A percentile compares a stretch with the other conserved stretches of the same genome.
Conservation (phyloP, 37 sponge, comb jelly and placozoan genomes). For the Corticium candelabrum region DNA sequence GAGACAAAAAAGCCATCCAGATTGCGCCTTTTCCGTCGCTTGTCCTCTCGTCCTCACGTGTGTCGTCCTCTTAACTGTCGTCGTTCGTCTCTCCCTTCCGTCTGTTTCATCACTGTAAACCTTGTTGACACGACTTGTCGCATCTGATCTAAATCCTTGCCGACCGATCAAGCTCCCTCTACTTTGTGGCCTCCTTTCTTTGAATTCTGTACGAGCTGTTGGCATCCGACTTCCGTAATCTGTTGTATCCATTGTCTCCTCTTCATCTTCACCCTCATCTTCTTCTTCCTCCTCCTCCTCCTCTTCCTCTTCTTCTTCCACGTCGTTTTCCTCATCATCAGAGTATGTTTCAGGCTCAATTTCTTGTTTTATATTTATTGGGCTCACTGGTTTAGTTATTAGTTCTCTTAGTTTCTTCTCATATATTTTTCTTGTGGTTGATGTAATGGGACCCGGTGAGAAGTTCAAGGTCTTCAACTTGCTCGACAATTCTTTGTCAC, state of each 20-base stretch:
- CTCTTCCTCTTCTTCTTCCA: neutral
- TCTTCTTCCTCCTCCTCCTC: neutral
- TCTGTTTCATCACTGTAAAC: too few relatives aligned
- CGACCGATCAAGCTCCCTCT: too few relatives aligned
- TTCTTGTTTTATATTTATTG: too few relatives aligned
- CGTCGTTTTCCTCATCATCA: slow-evolving; percentile 7
- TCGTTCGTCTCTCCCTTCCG: neutral
- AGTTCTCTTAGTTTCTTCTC: neutral
- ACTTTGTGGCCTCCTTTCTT: too few relatives aligned
- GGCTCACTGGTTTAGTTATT: too few relatives aligned
- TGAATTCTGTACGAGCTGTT: too few relatives aligned
- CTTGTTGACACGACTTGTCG: too few relatives aligned
- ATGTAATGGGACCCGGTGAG: neutral
- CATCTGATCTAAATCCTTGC: too few relatives aligned
- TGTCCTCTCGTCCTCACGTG: too few relatives aligned
- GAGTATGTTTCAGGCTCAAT: neutral
- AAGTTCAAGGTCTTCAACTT: neutral
- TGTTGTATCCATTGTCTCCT: neutral
- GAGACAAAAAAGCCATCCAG: too few relatives aligned
- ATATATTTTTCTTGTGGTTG: neutral
- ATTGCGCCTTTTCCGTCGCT: too few relatives aligned
- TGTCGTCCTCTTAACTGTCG: neutral
- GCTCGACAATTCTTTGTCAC: neutral
- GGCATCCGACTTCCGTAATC: too few relatives aligned
- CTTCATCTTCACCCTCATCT: neutral